Evolutionary conservation across 1,140 invertebrate genomes (phyloP), one percentile per base, ranked within the genome.

Genomic region (Odontomachus brunneus): DNA sequence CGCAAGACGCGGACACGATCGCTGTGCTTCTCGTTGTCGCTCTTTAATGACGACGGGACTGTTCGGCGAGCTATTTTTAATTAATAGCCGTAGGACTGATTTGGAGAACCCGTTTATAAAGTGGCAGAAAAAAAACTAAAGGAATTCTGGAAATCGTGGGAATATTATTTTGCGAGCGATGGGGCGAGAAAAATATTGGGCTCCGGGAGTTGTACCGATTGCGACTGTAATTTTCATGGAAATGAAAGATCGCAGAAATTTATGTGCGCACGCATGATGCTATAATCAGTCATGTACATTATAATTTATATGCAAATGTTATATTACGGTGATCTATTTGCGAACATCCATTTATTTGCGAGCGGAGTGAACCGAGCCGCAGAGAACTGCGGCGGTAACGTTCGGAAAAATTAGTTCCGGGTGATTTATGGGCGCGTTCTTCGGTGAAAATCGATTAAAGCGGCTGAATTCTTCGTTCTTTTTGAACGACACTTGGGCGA

Each of bases 391-490:
- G 9, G 55, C 63, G 63, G 49, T 55, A 55, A 44, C 75, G 75
- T 3, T 51, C 17, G n/a, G 75, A 80, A 80, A 71, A 80, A 80
- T 80, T 69, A 80, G 75, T 80, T 80, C 33, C 65, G 65, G 22
- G 51, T 80, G 75, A 80, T 80, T 80, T 80, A 80, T 80, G 75
- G 65, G 53, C 75, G 75, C 75, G 65, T 80, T 57, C 75, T 80
- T 69, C 38, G 75, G 65, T 57, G 75, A 80, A 69, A 80, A 80
- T 80, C 75, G 75, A 80, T 71, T 80, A 80, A 80, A 80, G 17
- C 75, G 51, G 3, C 53, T 84, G 53, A 84, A 81, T 81, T 81
- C 66, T 84, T 78, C 62, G 65, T 24, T 29, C 78, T 55, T 49
- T 81, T 48, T 48, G 62, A 78, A 67, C 62, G 82, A 49, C 82